Percentiles rank a stretch among this genome's conserved stretches.
Evolutionary conservation across 2,797 vertebrate genomes (phyloP).

Genomic region (Danio jaintianensis): DNA sequence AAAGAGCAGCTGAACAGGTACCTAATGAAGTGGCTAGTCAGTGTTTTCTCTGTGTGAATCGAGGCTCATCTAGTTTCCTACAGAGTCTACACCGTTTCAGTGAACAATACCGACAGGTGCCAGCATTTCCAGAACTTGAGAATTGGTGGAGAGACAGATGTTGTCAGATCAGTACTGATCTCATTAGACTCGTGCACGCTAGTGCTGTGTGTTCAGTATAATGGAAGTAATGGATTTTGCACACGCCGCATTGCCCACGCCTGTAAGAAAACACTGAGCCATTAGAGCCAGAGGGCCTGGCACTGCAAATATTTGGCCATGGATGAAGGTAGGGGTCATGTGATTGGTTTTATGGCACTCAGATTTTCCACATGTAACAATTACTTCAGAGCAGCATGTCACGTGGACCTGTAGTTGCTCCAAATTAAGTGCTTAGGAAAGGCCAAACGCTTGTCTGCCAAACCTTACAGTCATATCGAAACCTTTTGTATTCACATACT

Average conservation of each 20-base stretch:
- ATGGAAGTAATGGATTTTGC: slow-evolving; percentile 30
- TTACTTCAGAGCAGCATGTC: slow-evolving; percentile 48
- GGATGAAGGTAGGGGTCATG: slow-evolving; percentile 51
- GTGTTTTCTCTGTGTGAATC: no score
- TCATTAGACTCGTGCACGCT: not conserved
- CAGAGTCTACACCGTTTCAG: no score
- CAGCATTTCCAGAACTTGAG: not conserved
- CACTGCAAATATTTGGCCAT: slow-evolving; percentile 75
- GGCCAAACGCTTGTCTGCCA: not conserved
- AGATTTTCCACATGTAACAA: slow-evolving; percentile 66
- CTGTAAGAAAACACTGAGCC: slow-evolving; percentile 44
- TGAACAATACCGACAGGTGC: not conserved
- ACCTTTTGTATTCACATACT: not conserved
- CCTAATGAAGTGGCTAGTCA: no score
- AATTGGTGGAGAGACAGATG: slow-evolving; percentile 1
- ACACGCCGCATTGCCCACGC: not conserved
- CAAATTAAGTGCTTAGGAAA: slow-evolving; percentile 3
- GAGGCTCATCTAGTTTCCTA: not conserved
- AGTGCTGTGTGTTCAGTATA: slow-evolving; percentile 11
- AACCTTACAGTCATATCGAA: slow-evolving; percentile 11
- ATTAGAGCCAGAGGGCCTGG: slow-evolving; percentile 47
- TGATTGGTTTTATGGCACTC: slow-evolving; percentile 53
- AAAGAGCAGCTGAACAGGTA: no score
- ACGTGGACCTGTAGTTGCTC: slow-evolving; percentile 47
- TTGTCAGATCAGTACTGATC: not conserved